phyloP scores from a whole-genome alignment of 2,888 invertebrate species.

The Drosophila quinaria region DNA sequence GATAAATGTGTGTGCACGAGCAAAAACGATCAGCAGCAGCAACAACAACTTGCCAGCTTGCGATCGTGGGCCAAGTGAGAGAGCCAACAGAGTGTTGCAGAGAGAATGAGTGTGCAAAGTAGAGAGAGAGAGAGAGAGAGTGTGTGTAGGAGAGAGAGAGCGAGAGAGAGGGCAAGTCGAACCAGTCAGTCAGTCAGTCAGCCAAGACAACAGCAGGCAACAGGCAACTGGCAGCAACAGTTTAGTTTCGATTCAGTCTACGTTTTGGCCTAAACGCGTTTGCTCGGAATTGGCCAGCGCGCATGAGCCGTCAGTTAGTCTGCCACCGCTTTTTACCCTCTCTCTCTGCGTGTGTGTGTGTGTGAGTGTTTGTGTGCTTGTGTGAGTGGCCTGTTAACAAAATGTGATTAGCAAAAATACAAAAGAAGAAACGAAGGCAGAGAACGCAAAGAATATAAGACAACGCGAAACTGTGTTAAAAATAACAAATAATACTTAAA shows the following conservation, averaged over 20 bases:
- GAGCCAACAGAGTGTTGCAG: conserved; percentile 1
- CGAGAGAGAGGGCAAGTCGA: conserved; percentile 17
- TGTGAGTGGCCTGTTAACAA: conserved; percentile 71
- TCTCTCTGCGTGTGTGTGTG: conserved; percentile 26
- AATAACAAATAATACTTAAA: conserved; percentile 38
- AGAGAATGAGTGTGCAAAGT: conserved; percentile 3
- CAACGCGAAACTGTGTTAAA: conserved; percentile 53
- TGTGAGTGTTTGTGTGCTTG: conserved; percentile 35
- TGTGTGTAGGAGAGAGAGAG: conserved; percentile 16
- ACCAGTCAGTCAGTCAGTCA: conserved; percentile 34
- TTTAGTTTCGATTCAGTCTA: conserved; percentile 69
- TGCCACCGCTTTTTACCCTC: conserved; percentile 35
- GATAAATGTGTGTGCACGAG: conserved; percentile 66
- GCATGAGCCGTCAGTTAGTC: conserved; percentile 65
- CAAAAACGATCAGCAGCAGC: conserved; percentile 49
- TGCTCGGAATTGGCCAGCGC: conserved; percentile 74
- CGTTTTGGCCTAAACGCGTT: conserved; percentile 83
- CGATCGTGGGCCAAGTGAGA: conserved; percentile 23
- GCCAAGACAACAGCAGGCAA: conserved; percentile 33
- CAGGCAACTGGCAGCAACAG: conserved; percentile 27
- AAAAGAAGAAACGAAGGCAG: conserved; percentile 73
- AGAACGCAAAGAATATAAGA: conserved; percentile 57
- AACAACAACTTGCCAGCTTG: conserved; percentile 45
- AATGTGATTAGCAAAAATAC: conserved; percentile 81
- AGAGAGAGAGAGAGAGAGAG: conserved; percentile 4